Percentiles rank a stretch among this genome's conserved stretches.
Evolutionary conservation across 1,140 invertebrate genomes (phyloP).

Genomic region (Diorhabda elongata): DNA sequence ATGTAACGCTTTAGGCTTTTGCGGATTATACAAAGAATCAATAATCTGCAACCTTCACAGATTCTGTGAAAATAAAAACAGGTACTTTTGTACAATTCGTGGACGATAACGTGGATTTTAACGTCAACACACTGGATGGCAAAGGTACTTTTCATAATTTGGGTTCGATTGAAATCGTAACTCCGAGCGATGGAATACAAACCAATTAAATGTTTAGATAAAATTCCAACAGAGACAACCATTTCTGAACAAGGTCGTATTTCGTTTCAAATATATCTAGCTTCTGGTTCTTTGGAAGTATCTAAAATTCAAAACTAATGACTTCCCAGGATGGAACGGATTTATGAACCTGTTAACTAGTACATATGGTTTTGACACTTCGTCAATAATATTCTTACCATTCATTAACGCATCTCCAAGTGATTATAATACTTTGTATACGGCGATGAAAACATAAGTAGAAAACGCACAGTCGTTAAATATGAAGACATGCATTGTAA

Average conservation of each 20-base stretch:
- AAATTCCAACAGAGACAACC: constrained; percentile 9
- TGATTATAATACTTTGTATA: too few relatives aligned
- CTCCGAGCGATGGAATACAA: constrained; percentile 17
- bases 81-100: constrained; percentile 30
- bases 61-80: constrained; percentile 15
- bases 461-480: too few relatives aligned
- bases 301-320: constrained; percentile 4
- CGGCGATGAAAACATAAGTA: too few relatives aligned
- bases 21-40: constrained; percentile 27
- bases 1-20: constrained; percentile 22
- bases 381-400: constrained; percentile 24
- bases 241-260: constrained; percentile 12
- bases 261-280: constrained; percentile 7
- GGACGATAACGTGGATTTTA: constrained; percentile 31
- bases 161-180: constrained; percentile 29
- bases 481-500: constrained; percentile 5
- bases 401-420: constrained; percentile 20
- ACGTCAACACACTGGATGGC: constrained; percentile 30
- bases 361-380: constrained; percentile 15
- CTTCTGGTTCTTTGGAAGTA: constrained; percentile 15
- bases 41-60: constrained; percentile 18
- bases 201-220: constrained; percentile 13
- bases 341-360: constrained; percentile 21
- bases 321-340: too few relatives aligned
- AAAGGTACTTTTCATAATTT: background rate